A percentile compares a stretch with the other conserved stretches of the same genome.
Conservation (phyloP, 2,797 vertebrate species). For the Notoglanidium macrostoma region DNA sequence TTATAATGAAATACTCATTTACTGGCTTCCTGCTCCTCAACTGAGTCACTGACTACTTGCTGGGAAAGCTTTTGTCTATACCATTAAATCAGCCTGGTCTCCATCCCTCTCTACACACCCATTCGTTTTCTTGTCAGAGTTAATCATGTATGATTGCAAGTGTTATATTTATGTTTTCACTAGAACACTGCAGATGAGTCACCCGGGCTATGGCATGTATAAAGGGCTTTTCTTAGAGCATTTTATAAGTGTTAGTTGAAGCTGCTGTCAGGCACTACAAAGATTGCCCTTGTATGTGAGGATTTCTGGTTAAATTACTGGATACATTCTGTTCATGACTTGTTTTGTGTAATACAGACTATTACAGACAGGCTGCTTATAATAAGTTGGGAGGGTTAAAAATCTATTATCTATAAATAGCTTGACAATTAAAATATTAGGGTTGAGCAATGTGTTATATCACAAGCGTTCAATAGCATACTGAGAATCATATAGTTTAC, state of each 20-base stretch:
- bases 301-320: background rate
- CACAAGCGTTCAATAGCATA: background rate
- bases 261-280: background rate
- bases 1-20: background rate
- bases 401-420: background rate
- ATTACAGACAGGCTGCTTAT: background rate
- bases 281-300: background rate
- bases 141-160: slow-evolving; percentile 22
- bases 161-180: slow-evolving; percentile 26
- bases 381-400: background rate
- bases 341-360: background rate
- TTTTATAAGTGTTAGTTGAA: background rate
- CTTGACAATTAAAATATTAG: background rate
- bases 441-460: background rate
- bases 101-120: background rate
- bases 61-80: slow-evolving; percentile 4
- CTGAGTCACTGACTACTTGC: slow-evolving; percentile 11
- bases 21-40: slow-evolving; percentile 10
- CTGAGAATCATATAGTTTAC: background rate
- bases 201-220: background rate
- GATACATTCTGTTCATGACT: background rate
- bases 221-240: slow-evolving; percentile 20
- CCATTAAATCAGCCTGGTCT: background rate
- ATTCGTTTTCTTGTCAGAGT: slow-evolving; percentile 6
- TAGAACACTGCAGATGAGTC: slow-evolving; percentile 28